A percentile compares a stretch with the other conserved stretches of the same genome.
Evolutionary conservation across 2,113 vertebrate genomes (phyloP).

Genomic region (Manacus vitellinus): DNA sequence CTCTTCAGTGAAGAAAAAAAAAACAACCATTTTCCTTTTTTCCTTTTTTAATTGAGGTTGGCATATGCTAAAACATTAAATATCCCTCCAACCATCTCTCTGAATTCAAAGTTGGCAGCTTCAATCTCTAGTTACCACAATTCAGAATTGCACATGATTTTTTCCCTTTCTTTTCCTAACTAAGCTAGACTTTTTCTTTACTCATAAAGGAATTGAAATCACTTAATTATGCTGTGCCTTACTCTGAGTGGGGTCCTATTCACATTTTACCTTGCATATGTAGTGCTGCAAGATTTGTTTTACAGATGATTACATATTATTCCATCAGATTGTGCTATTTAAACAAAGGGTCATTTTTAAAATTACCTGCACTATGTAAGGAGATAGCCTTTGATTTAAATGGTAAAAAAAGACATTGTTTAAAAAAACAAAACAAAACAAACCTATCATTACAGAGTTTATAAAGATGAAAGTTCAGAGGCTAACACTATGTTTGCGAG

Average conservation of each 20-base stretch:
- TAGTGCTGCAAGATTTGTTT: neutral
- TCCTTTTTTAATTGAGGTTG: neutral
- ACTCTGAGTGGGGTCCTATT: neutral
- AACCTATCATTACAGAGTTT: neutral
- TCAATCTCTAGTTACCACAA: neutral
- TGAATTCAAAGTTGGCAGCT: neutral
- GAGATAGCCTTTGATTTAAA: neutral
- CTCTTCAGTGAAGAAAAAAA: neutral
- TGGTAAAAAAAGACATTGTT: neutral
- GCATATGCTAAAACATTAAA: neutral
- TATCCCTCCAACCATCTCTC: neutral
- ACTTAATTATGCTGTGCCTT: neutral
- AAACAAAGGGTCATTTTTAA: neutral
- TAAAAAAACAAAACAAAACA: neutral
- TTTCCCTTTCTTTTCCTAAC: neutral
- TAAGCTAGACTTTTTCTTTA: neutral
- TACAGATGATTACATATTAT: neutral
- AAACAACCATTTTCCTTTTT: neutral
- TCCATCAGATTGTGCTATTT: neutral
- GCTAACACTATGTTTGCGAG: neutral
- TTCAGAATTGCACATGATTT: neutral
- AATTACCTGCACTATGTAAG: neutral
- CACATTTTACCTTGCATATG: neutral
- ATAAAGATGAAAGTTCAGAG: constrained; percentile 5
- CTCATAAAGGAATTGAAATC: neutral